These are phyloP conservation scores for Epinephelus fuscoguttatus DNA, from an alignment of 2,113 vertebrate genomes.

Conservation along the genomic window DNA sequence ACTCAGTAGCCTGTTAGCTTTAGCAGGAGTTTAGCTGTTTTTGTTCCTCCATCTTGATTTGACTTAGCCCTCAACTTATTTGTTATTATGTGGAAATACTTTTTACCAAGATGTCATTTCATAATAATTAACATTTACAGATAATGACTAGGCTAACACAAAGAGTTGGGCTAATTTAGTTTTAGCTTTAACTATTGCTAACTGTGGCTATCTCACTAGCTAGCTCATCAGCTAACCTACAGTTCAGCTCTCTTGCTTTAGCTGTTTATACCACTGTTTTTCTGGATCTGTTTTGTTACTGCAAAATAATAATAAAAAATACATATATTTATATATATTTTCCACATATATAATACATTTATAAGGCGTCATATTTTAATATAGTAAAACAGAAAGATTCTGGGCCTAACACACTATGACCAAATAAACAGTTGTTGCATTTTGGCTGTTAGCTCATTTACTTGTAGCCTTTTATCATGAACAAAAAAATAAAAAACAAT, in stretches of 20 bases:
- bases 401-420: no score
- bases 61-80: no score
- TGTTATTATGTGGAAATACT: not conserved
- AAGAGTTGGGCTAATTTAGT: no score
- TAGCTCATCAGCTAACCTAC: no score
- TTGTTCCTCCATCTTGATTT: not conserved
- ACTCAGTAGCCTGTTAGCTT: not conserved
- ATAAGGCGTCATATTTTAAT: not conserved
- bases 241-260: no score
- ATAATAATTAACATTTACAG: not conserved
- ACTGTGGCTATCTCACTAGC: no score
- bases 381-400: not conserved
- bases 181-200: not conserved
- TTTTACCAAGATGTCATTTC: not conserved
- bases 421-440: not conserved
- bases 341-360: not conserved
- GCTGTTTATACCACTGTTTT: no score
- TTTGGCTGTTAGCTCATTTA: not conserved
- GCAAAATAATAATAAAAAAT: no score
- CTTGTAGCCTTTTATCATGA: no score
- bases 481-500: not conserved
- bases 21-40: not conserved
- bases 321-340: no score
- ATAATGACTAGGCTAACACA: not conserved
- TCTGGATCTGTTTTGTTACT: not conserved